A percentile compares a stretch with the other conserved stretches of the same genome.
These are phyloP conservation scores for Mobula birostris DNA, from an alignment of 2,113 vertebrate species.

Conservation along the genomic window DNA sequence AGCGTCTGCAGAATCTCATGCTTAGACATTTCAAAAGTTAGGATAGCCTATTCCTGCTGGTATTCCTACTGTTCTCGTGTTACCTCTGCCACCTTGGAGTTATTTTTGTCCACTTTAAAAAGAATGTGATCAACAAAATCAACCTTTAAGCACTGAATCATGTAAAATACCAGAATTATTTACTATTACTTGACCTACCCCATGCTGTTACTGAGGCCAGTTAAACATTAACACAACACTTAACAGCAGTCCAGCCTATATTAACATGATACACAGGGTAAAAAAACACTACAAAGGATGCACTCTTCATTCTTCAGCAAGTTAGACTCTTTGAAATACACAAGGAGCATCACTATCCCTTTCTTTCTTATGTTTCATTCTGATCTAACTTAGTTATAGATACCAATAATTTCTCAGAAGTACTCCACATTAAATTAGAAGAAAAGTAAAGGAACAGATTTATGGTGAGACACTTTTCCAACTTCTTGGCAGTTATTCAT, in stretches of 20 bases:
- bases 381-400: neutral
- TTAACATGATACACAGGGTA: neutral
- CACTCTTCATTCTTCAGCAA: neutral
- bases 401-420: neutral
- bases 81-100: neutral
- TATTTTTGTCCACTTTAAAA: neutral
- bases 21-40: too few species aligned
- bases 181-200: constrained; percentile 4
- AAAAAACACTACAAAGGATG: neutral
- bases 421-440: neutral
- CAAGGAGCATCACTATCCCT: neutral
- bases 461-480: neutral
- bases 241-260: neutral
- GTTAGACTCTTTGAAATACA: neutral
- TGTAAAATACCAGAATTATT: neutral
- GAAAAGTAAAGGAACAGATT: neutral
- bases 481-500: neutral
- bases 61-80: too few species aligned
- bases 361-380: neutral
- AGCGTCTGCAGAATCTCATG: too few species aligned
- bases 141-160: neutral
- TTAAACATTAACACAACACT: constrained; percentile 18
- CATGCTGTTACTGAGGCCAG: neutral
- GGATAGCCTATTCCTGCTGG: too few species aligned
- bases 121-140: neutral